A percentile compares a stretch with the other conserved stretches of the same genome.
These are phyloP conservation scores for Mylabris sibirica DNA, from an alignment of 2,888 invertebrate genomes.

Conservation along the genomic window DNA sequence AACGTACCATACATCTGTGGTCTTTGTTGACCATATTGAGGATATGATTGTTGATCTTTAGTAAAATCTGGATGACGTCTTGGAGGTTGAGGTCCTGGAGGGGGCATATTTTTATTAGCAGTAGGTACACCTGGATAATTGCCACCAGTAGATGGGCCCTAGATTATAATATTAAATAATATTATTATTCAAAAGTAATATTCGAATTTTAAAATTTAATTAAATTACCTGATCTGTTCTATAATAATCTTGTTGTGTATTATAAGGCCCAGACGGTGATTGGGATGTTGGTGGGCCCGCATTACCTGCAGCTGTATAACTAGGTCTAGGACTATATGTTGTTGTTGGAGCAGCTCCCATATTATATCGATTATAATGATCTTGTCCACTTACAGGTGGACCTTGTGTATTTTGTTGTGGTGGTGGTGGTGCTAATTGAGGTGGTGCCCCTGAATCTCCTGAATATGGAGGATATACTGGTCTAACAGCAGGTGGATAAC, in stretches of 20 bases:
- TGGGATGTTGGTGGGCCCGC: constrained; percentile 60
- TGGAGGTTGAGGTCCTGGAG: constrained; percentile 75
- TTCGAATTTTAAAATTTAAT: background rate
- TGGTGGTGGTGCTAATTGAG: constrained; percentile 48
- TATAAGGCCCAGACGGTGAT: constrained; percentile 63
- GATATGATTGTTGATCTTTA: constrained; percentile 73
- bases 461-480: constrained; percentile 81
- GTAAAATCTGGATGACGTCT: constrained; percentile 84
- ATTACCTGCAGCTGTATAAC: constrained; percentile 53
- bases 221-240: constrained; percentile 61
- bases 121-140: constrained; percentile 61
- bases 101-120: constrained; percentile 68
- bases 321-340: constrained; percentile 56
- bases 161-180: constrained; percentile 40
- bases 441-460: constrained; percentile 60
- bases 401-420: constrained; percentile 50
- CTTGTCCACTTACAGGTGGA: constrained; percentile 51
- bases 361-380: constrained; percentile 59
- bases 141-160: constrained; percentile 55
- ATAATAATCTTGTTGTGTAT: constrained; percentile 67
- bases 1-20: constrained; percentile 72
- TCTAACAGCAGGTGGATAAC: constrained; percentile 72
- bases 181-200: constrained; percentile 17
- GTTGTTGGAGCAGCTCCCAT: constrained; percentile 50
- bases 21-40: constrained; percentile 71